Percentiles rank a stretch among this genome's conserved stretches.
Conservation (phyloP, 2,888 invertebrate genomes). For the Xestia xanthographa region DNA sequence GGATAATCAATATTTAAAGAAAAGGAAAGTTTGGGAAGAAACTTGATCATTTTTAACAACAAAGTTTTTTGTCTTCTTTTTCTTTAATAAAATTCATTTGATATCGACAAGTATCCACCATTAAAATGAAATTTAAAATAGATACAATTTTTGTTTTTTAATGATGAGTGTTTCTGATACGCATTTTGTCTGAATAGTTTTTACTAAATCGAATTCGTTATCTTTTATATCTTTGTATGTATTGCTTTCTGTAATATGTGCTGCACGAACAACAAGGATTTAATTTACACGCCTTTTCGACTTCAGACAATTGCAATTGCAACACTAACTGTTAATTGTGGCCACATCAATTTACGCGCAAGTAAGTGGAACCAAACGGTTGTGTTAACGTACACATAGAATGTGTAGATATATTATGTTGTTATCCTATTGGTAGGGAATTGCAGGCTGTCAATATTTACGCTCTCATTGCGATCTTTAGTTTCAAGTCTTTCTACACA, state of each 20-base stretch:
- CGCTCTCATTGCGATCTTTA: conserved; percentile 35
- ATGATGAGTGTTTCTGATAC: conserved; percentile 14
- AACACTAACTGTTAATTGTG: conserved; percentile 15
- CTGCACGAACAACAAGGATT: neutral
- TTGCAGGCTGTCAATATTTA: conserved; percentile 38
- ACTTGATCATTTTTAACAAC: conserved; percentile 76
- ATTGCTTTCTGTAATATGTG: neutral
- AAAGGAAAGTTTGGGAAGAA: conserved; percentile 82
- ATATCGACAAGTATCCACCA: conserved; percentile 39
- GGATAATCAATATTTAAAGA: conserved; percentile 87
- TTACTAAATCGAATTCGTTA: neutral
- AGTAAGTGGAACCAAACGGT: conserved; percentile 6
- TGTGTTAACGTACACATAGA: neutral
- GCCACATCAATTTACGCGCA: conserved; percentile 11
- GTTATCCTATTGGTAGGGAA: conserved; percentile 14
- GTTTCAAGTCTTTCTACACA: conserved; percentile 12
- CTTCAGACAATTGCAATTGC: neutral
- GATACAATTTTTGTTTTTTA: conserved; percentile 10
- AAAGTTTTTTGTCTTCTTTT: conserved; percentile 73
- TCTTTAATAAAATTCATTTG: conserved; percentile 66
- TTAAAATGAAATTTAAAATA: conserved; percentile 38
- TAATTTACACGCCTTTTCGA: neutral
- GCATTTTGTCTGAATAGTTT: neutral
- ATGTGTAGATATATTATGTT: neutral
- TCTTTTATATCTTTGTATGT: neutral